Evolutionary conservation across 2,797 vertebrate species (phyloP), one percentile per base, ranked within the genome.

Genomic region (Meda fulgida): DNA sequence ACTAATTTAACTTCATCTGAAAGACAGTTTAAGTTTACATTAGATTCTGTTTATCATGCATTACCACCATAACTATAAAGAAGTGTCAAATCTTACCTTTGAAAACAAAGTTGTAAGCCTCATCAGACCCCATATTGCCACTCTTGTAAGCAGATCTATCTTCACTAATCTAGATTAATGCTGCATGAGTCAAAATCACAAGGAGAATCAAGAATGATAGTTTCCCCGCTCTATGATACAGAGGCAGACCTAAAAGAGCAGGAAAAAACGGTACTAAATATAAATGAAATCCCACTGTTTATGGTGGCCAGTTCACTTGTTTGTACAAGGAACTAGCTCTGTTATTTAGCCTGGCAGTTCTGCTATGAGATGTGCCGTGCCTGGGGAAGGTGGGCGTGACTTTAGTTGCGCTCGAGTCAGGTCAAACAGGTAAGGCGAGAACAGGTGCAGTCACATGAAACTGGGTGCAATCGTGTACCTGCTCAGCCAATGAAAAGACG

Each of bases 81-180:
- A 60, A 40, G 43, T 40, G 13, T 29, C 14, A 23, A n/a, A 51
- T 92, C 96, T 95, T 92, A 98, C 98, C 97, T 93, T 99, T 99
- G 91, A 99, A 99, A 90, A 99, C 97, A 87, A 98, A 99, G 94
- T 98, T 99, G 90, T 98, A 99, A 84, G 97, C 95, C 80, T 97
- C 96, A 43, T 95, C 94, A 48, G 92, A 93, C 89, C 96, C 95
- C 98, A 99, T 85, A 18, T 97, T 78, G 84, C 93, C 65, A 86
- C 90, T 88, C 88, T 93, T 92, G 91, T 81, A 91, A 92, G 60
- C 55, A 90, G 73, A 87, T 89, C 84, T 55, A 89, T 87, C 89
- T 84, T 66, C 58, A 53, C 70, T 73, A 85, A 72, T 75, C 82
- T 87, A 81, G 65, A 78, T 73, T 72, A 87, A 29, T 73, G 53